A percentile compares a stretch with the other conserved stretches of the same genome.
Evolutionary conservation across 2,797 vertebrate species (phyloP).

Genomic region (Holocentrus rufus): DNA sequence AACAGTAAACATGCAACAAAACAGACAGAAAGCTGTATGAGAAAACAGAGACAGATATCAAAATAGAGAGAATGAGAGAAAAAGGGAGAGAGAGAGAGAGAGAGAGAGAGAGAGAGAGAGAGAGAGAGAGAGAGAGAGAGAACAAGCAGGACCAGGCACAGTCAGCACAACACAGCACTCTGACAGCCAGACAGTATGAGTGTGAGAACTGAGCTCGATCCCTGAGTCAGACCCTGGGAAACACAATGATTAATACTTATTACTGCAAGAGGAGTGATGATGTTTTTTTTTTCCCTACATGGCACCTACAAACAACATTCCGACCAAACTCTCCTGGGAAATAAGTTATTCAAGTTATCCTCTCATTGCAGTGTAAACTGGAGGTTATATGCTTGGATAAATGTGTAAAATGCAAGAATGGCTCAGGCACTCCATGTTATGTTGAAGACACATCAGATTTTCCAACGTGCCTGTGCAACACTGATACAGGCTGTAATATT

Average conservation of each 20-base stretch:
- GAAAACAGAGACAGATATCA: background rate
- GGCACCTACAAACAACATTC: constrained; percentile 10
- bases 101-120: background rate
- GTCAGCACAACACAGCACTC: constrained; percentile 27
- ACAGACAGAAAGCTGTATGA: no score
- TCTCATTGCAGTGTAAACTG: constrained; percentile 6
- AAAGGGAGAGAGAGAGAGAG: background rate
- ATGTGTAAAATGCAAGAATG: constrained; percentile 1
- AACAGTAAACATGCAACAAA: no score
- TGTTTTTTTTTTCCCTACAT: constrained; percentile 11
- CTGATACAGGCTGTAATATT: constrained; percentile 19
- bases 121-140: background rate
- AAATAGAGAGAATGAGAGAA: no score
- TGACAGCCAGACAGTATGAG: constrained; percentile 29
- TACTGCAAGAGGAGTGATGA: constrained; percentile 26
- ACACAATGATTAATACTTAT: constrained; percentile 22
- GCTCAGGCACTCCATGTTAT: no score
- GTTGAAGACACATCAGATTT: constrained; percentile 23
- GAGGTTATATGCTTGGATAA: constrained; percentile 8
- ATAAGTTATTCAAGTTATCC: background rate
- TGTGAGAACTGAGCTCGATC: constrained; percentile 25
- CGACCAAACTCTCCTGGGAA: constrained; percentile 1
- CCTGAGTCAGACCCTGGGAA: constrained; percentile 28
- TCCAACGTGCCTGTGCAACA: constrained; percentile 23
- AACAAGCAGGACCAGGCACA: constrained; percentile 13